phyloP scores from a whole-genome alignment of 2,113 vertebrate species.

The Neolamprologus tretocephalus region DNA sequence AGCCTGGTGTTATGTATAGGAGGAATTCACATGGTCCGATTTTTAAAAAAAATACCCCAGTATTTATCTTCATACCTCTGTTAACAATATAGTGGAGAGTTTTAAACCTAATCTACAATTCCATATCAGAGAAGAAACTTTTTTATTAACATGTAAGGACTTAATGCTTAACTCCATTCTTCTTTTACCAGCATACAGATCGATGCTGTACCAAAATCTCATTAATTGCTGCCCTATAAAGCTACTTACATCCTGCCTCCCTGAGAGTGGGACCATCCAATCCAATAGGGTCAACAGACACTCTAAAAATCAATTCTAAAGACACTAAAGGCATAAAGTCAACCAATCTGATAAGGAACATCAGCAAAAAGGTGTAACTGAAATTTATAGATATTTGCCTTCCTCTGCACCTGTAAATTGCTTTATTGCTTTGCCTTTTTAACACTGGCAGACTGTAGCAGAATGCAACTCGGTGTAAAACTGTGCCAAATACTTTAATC shows the following conservation, averaged over 20 bases:
- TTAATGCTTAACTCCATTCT: conserved; percentile 10
- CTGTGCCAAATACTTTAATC: background rate
- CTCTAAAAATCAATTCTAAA: conserved; percentile 39
- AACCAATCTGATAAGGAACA: conserved; percentile 16
- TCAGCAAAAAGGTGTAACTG: conserved; percentile 45
- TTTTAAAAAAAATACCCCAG: background rate
- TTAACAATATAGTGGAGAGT: background rate
- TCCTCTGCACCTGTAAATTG: background rate
- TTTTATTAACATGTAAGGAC: conserved; percentile 11
- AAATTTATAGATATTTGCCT: conserved; percentile 25
- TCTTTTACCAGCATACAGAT: conserved; percentile 31
- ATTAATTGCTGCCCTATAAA: conserved; percentile 47
- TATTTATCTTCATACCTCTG: background rate
- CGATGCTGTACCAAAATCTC: conserved; percentile 48
- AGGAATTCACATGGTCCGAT: background rate
- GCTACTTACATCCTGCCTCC: conserved; percentile 32
- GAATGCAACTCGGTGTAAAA: background rate
- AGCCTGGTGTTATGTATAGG: background rate
- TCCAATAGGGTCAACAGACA: conserved; percentile 14
- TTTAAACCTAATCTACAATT: background rate
- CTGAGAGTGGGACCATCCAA: conserved; percentile 11
- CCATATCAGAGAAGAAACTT: background rate
- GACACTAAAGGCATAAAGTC: conserved; percentile 39
- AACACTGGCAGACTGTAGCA: background rate
- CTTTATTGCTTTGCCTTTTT: background rate